Percentiles rank a stretch among this genome's conserved stretches.
Evolutionary conservation across 2,888 invertebrate genomes (phyloP).

Genomic region (Ophonus ardosiacus): DNA sequence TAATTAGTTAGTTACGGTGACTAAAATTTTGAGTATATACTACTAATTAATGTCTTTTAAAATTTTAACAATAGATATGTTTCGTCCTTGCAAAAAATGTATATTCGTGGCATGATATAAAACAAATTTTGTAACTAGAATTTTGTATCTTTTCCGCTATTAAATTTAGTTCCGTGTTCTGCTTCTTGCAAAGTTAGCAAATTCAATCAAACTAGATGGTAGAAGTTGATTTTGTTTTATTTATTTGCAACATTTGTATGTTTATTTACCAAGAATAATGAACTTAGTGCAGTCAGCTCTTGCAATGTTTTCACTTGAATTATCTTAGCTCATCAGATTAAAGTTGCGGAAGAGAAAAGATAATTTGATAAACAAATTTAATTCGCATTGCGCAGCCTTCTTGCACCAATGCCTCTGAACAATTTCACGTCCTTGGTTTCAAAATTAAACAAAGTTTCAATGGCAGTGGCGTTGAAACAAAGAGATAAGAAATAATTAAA

Average conservation of each 20-base stretch:
- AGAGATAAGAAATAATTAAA: neutral
- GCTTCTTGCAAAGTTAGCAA: neutral
- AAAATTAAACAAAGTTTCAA: slow-evolving; percentile 8
- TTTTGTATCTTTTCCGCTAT: too few species aligned
- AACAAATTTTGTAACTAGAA: too few species aligned
- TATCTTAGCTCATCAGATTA: slow-evolving; percentile 31
- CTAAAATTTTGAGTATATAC: too few species aligned
- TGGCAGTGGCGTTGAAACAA: neutral
- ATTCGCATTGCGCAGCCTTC: slow-evolving; percentile 31
- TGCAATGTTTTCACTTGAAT: neutral
- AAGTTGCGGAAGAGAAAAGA: slow-evolving; percentile 39
- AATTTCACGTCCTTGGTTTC: slow-evolving; percentile 39
- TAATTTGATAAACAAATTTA: slow-evolving; percentile 50
- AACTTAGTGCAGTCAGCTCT: neutral
- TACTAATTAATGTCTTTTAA: too few species aligned
- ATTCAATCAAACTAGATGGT: neutral
- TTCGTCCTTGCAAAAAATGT: too few species aligned
- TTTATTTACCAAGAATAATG: neutral
- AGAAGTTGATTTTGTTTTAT: too few species aligned
- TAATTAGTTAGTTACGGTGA: too few species aligned
- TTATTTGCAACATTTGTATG: neutral
- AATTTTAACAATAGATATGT: too few species aligned
- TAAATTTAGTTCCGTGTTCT: neutral
- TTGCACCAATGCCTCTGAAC: slow-evolving; percentile 40
- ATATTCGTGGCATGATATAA: too few species aligned